phyloP scores from a whole-genome alignment of 1,140 invertebrate genomes.

The Drosophila nannoptera region DNA sequence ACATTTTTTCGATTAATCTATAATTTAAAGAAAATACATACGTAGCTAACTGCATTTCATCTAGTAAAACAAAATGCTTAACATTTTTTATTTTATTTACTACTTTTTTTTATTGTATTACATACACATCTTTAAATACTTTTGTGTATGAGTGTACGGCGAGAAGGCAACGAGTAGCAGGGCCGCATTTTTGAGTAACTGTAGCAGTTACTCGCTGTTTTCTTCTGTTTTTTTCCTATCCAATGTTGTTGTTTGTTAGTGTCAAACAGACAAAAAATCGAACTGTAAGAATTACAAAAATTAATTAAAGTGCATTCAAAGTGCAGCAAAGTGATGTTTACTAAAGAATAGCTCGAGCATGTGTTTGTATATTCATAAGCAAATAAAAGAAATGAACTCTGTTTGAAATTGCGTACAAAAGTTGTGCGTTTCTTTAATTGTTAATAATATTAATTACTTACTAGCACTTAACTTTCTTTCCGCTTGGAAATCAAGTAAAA shows the following conservation, averaged over 20 bases:
- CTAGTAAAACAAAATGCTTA: constrained; percentile 44
- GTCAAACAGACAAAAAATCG: constrained; percentile 21
- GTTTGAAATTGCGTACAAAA: constrained; percentile 29
- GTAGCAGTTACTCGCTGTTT: constrained; percentile 60
- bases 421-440: constrained; percentile 2
- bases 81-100: constrained; percentile 42
- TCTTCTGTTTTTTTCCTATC: constrained; percentile 28
- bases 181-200: constrained; percentile 38
- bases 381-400: constrained; percentile 24
- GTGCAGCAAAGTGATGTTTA: constrained; percentile 29
- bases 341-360: constrained; percentile 6
- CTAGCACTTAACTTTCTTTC: background rate
- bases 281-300: constrained; percentile 10
- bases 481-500: background rate
- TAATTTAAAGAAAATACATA: constrained; percentile 50
- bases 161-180: constrained; percentile 40
- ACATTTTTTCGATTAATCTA: constrained; percentile 19
- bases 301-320: constrained; percentile 20
- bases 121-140: constrained; percentile 29
- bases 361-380: constrained; percentile 10
- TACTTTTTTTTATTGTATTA: constrained; percentile 39
- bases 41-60: constrained; percentile 47
- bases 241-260: constrained; percentile 33
- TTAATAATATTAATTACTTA: background rate
- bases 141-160: constrained; percentile 27